Conservation (phyloP, 2,888 invertebrate species). For the Stenichneumon culpator region DNA sequence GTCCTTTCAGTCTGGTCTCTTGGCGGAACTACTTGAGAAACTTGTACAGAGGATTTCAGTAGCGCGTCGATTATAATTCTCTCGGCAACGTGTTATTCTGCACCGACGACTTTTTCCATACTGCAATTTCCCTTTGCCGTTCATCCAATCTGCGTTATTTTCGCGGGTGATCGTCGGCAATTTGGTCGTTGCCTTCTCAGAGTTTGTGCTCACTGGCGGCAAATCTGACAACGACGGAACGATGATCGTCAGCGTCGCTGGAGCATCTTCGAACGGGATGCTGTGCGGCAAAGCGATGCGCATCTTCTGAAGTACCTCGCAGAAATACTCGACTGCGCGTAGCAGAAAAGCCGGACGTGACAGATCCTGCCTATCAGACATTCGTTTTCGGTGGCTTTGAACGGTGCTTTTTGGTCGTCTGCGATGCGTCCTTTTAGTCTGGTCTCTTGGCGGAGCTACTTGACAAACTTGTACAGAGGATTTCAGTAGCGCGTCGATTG, state of each 20-base stretch:
- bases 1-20: neutral
- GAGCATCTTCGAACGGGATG: conserved; percentile 32
- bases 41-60: neutral
- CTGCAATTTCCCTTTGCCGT: neutral
- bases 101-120: neutral
- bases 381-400: conserved; percentile 9
- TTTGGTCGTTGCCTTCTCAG: conserved; percentile 18
- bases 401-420: conserved; percentile 4
- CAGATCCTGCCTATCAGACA: neutral
- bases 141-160: conserved; percentile 23
- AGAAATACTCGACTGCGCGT: conserved; percentile 30
- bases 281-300: conserved; percentile 37
- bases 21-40: neutral
- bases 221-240: conserved; percentile 42
- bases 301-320: conserved; percentile 11
- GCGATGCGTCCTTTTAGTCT: neutral
- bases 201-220: conserved; percentile 12
- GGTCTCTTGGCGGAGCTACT: neutral
- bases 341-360: neutral
- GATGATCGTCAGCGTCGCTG: conserved; percentile 45
- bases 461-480: neutral
- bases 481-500: neutral
- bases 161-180: too few relatives aligned
- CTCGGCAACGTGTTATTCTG: neutral
- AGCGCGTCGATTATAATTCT: conserved; percentile 2